Base-by-base conservation (phyloP, 2,113 vertebrate genomes). In the Syrrhaptes paradoxus region DNA sequence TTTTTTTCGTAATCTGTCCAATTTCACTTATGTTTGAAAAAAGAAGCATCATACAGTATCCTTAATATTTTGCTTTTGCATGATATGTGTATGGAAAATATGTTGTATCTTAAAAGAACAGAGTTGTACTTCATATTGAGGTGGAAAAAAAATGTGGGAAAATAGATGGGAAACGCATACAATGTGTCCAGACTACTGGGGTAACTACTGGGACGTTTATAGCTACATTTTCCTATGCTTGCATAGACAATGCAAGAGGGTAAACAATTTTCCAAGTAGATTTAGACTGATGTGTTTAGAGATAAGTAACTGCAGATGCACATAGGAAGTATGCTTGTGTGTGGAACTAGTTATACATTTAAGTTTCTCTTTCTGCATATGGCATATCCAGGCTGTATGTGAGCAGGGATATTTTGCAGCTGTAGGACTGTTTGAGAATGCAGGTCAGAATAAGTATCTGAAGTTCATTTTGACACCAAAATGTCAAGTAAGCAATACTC, bases 181-280 rank as follows among this genome's bases (percentile, higher is more conserved):
- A 9, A 2, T 28, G 25, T 45, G 26, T n/a, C 36, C 45, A 25
- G 1, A 17, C 11, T 67, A 1, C 31, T 31, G 36, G 21, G 5
- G 4, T 28, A 59, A 52, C 41, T 41, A 41, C 41, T 41, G 13
- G 57, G 25, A 25, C 20, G 38, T n/a, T 49, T 63, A 22, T 26
- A 59, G 17, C 18, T 78, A 24, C 13, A 20, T 74, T 91, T 77
- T 71, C 17, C 28, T 16, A 10, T 58, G 28, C 32, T 58, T 51
- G 11, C 49, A 28, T 3, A 41, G 57, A 34, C 61, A 91, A 55
- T 0, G 0, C 0, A 3, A 72, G 75, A 73, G 90, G 13, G 4
- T 26, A 59, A 28, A 13, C 32, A 17, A 51, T 77, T 83, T 76
- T 84, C 29, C 54, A 20, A 34, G n/a, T 31, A 63, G 45, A 18